A percentile compares a stretch with the other conserved stretches of the same genome.
phyloP scores from a whole-genome alignment of 2,113 vertebrate species.

The Varanus komodoensis region DNA sequence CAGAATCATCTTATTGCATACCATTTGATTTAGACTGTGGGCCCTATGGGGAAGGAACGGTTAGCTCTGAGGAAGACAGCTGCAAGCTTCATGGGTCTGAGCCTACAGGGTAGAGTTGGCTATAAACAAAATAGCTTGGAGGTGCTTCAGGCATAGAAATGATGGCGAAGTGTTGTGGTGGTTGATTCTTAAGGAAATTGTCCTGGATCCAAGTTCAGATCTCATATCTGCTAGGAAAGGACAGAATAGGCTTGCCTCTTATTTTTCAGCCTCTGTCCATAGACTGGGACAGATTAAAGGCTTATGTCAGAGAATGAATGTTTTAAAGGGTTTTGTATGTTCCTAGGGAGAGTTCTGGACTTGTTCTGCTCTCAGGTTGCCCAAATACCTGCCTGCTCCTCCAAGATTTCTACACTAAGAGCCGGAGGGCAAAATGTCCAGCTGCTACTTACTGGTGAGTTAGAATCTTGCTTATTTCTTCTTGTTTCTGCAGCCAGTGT shows the following conservation, averaged over 20 bases:
- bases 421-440: slow-evolving; percentile 52
- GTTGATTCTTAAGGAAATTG: neutral
- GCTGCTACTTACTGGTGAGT: slow-evolving; percentile 73
- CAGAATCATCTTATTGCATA: no score
- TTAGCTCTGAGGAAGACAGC: neutral
- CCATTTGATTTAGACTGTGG: neutral
- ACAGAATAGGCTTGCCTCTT: neutral
- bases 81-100: neutral
- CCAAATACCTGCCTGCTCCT: slow-evolving; percentile 61
- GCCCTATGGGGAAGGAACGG: neutral
- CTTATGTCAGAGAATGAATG: neutral
- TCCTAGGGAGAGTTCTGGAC: slow-evolving; percentile 77
- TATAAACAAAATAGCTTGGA: neutral
- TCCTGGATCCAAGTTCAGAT: neutral
- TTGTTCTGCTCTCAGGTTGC: slow-evolving; percentile 80
- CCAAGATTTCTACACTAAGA: slow-evolving; percentile 69
- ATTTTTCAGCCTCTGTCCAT: neutral
- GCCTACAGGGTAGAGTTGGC: neutral
- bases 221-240: neutral
- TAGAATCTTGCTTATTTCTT: neutral
- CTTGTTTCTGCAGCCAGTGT: neutral
- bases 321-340: neutral
- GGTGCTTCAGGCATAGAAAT: neutral
- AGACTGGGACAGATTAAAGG: neutral
- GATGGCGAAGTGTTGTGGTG: neutral